A percentile compares a stretch with the other conserved stretches of the same genome.
phyloP scores from a whole-genome alignment of 1,140 invertebrate species.

The Caenorhabditis briggsae region DNA sequence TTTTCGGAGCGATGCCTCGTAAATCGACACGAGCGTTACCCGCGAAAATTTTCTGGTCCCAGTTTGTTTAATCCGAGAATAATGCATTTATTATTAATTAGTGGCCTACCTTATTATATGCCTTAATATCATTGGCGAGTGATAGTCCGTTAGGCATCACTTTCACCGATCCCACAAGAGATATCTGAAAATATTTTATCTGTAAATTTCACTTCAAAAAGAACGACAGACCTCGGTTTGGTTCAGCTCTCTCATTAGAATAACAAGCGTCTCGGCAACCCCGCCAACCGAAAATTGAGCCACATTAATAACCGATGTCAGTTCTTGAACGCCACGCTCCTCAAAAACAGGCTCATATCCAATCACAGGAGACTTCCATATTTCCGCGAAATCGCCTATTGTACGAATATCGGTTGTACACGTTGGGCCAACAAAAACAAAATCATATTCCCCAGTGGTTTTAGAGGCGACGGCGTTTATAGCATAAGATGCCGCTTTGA shows the following conservation, averaged over 20 bases:
- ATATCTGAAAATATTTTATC: conserved; percentile 5
- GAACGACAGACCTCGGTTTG: conserved; percentile 11
- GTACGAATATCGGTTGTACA: conserved; percentile 40
- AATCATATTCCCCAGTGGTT: background rate
- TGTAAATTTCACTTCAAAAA: too few relatives aligned
- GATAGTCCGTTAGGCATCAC: background rate
- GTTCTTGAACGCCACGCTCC: conserved; percentile 1
- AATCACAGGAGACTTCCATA: conserved; percentile 25
- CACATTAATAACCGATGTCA: conserved; percentile 40
- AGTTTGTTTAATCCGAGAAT: too few relatives aligned
- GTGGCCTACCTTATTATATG: background rate
- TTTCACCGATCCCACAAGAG: conserved; percentile 7
- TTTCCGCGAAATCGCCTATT: conserved; percentile 25
- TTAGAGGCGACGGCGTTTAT: conserved; percentile 22
- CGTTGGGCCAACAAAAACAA: conserved; percentile 35
- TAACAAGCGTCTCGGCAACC: background rate
- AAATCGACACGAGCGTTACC: too few relatives aligned
- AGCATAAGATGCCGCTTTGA: conserved; percentile 4
- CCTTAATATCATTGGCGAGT: background rate
- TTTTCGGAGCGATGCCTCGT: too few relatives aligned
- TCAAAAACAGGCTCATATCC: conserved; percentile 30
- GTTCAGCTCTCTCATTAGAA: conserved; percentile 32
- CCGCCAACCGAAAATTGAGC: conserved; percentile 33
- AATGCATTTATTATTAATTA: too few relatives aligned
- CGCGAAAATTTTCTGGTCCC: too few relatives aligned